A percentile compares a stretch with the other conserved stretches of the same genome.
Evolutionary conservation across 2,797 vertebrate genomes (phyloP).

Genomic region (Anas capensis): DNA sequence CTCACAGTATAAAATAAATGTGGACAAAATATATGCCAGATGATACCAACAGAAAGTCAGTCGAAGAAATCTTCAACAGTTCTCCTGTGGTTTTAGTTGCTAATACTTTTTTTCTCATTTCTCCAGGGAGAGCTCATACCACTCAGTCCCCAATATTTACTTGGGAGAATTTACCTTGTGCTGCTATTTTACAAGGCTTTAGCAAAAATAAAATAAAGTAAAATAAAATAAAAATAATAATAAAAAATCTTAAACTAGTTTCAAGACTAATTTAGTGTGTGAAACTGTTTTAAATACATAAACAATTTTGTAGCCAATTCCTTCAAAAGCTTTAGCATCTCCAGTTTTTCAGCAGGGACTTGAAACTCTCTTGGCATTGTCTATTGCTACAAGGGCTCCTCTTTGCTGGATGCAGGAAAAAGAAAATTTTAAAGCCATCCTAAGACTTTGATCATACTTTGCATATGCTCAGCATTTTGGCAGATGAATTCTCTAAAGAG

Average conservation of each 20-base stretch:
- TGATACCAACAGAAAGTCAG: not conserved
- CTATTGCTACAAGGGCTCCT: not conserved
- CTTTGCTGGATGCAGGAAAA: not conserved
- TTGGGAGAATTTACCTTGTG: not conserved
- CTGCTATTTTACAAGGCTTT: not conserved
- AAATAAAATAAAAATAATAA: not conserved
- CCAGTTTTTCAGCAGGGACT: not conserved
- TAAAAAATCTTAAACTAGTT: not conserved
- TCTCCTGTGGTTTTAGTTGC: not conserved
- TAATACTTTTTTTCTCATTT: not conserved
- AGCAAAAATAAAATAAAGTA: not conserved
- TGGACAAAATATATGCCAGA: not conserved
- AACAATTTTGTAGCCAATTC: not conserved
- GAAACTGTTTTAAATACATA: not conserved
- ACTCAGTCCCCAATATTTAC: not conserved
- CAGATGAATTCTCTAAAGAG: not conserved
- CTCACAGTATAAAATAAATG: not conserved
- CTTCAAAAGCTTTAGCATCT: not conserved
- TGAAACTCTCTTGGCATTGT: not conserved
- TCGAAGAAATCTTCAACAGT: not conserved
- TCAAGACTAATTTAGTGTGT: not conserved
- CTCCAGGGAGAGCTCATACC: not conserved
- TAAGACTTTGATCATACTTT: slow-evolving; percentile 16
- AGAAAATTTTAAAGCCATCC: not conserved
- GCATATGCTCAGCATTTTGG: slow-evolving; percentile 21